Base-by-base conservation (phyloP, 1,140 invertebrate species). In the Dendrolimus punctatus region DNA sequence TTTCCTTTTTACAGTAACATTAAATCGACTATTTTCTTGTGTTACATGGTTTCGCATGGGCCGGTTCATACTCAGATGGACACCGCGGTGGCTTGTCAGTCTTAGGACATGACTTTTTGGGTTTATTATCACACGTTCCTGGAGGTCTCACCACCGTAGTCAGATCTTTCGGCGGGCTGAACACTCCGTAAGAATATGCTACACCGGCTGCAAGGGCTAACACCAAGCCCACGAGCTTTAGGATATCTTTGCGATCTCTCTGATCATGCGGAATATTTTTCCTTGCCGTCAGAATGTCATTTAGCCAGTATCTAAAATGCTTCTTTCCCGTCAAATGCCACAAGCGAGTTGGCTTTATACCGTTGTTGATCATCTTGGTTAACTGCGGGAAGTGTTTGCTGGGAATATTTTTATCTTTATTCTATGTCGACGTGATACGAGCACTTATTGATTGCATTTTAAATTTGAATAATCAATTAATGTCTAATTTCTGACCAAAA, bases 311-410 rank as follows among this genome's bases (percentile, higher is more conserved):
- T 10, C 48, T 46, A 5, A 71, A 68, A 38, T 70, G 64, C 50
- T 74, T 78, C 43, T 10, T 65, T 0, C 70, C 60, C 5, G 70
- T 78, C 4, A 61, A 66, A 40, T 67, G 54, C 72, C 72, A 80
- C 6, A 83, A 54, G 36, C 68, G 73, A 3, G 72, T 66, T 36
- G 80, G 80, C 55, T 80, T 82, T n/a, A 74, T 68, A 9, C 75
- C 70, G 7, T 66, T 63, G 37, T 67, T 55, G 68, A 75, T 72
- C 47, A 49, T 66, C 49, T 44, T 23, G 10, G 8, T 36, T 10
- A 7, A 9, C 8, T 48, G 8, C 46, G 50, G 44, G 6, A 53
- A 23, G 23, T 23, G 23, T 23, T 23, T 23, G 23, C 23, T 23
- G 23, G 23, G 3, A 23, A 23, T 23, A 23, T 23, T 2, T 23